phyloP scores from a whole-genome alignment of 2,113 vertebrate species.

The Silurus asotus region DNA sequence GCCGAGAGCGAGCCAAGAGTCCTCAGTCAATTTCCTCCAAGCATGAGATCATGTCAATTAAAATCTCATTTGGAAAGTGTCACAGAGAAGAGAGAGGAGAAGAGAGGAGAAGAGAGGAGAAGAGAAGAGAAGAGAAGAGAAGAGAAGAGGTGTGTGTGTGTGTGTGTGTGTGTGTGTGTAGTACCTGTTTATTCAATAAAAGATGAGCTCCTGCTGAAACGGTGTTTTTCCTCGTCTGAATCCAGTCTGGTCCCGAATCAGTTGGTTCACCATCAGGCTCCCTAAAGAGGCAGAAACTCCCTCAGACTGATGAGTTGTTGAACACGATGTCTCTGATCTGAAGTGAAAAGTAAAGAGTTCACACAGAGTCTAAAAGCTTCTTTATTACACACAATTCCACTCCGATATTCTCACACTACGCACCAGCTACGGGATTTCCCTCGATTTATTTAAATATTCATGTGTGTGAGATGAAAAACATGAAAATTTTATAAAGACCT shows the following conservation, averaged over 20 bases:
- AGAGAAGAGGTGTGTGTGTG: neutral
- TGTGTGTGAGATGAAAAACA: neutral
- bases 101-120: too few relatives aligned
- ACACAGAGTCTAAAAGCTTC: neutral
- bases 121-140: too few relatives aligned
- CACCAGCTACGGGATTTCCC: neutral
- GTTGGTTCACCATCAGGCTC: slow-evolving; percentile 13
- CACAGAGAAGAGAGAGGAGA: neutral
- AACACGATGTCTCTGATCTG: neutral
- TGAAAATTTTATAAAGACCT: neutral
- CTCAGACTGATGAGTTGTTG: slow-evolving; percentile 44
- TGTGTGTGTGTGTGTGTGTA: neutral
- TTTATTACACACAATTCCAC: neutral
- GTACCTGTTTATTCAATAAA: slow-evolving; percentile 19
- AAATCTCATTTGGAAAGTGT: slow-evolving; percentile 45
- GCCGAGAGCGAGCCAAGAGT: slow-evolving; percentile 23
- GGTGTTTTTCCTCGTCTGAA: neutral
- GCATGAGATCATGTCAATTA: slow-evolving; percentile 37
- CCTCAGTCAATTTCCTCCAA: slow-evolving; percentile 22
- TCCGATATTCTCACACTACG: neutral
- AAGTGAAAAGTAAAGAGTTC: neutral
- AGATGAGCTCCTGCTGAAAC: slow-evolving; percentile 41
- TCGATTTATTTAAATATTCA: neutral
- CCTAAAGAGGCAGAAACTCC: slow-evolving; percentile 34
- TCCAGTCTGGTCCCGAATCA: slow-evolving; percentile 19